Percentiles rank a stretch among this genome's conserved stretches.
Conservation (phyloP, 2,888 invertebrate genomes). For the Limulus polyphemus region DNA sequence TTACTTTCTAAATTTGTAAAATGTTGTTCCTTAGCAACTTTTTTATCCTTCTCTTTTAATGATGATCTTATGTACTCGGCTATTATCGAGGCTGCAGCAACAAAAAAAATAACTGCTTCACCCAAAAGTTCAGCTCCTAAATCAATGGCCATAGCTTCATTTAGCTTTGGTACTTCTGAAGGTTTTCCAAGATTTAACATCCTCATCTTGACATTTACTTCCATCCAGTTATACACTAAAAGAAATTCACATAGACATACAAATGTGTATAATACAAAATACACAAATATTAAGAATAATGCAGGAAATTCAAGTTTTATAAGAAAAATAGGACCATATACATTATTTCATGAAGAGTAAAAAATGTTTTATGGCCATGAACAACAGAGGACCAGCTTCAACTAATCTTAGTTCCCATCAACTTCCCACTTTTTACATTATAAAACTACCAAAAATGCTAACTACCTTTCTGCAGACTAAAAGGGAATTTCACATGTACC, state of each 20-base stretch:
- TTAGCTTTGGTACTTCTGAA: slow-evolving; percentile 65
- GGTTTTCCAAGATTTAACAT: slow-evolving; percentile 80
- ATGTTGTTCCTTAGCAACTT: slow-evolving; percentile 43
- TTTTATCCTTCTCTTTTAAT: slow-evolving; percentile 68
- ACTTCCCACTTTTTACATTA: too few relatives aligned
- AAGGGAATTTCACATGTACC: too few relatives aligned
- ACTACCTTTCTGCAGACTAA: too few relatives aligned
- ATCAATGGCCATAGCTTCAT: slow-evolving; percentile 87
- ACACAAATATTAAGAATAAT: too few relatives aligned
- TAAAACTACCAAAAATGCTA: too few relatives aligned
- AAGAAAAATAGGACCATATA: too few relatives aligned
- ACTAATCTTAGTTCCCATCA: too few relatives aligned
- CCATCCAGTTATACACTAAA: slow-evolving; percentile 51
- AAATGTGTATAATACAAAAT: too few relatives aligned
- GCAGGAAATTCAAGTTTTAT: too few relatives aligned
- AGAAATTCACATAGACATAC: not conserved
- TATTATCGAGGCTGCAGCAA: slow-evolving; percentile 64
- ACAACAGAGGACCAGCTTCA: too few relatives aligned
- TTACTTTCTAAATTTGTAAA: slow-evolving; percentile 59
- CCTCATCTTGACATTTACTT: slow-evolving; percentile 87
- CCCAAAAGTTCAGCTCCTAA: slow-evolving; percentile 85
- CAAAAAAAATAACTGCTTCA: slow-evolving; percentile 72
- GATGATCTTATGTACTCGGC: slow-evolving; percentile 62
- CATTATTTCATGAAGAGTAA: too few relatives aligned
- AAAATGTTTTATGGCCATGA: too few relatives aligned